phyloP scores from a whole-genome alignment of 37 sponge, comb jelly and placozoan species.

The Eunapius fragilis region DNA sequence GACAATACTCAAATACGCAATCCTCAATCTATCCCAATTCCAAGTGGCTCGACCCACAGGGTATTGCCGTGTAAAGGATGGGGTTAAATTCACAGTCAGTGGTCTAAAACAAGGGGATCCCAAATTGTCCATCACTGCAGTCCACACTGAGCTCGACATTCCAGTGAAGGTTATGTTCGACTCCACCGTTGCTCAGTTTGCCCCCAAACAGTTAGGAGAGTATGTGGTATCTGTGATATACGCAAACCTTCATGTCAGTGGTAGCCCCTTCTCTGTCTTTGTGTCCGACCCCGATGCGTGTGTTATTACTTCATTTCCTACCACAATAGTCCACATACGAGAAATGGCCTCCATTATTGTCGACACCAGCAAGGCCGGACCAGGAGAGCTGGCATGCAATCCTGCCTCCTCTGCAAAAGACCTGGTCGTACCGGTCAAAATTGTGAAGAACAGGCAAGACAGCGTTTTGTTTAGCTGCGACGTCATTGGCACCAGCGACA shows the following conservation, averaged over 20 bases:
- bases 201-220: slow-evolving; percentile 66
- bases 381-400: slow-evolving; percentile 43
- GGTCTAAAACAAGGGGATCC: slow-evolving; percentile 39
- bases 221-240: slow-evolving; percentile 62
- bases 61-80: slow-evolving; percentile 40
- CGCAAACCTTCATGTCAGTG: slow-evolving; percentile 53
- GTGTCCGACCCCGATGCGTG: slow-evolving; percentile 68
- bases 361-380: slow-evolving; percentile 53
- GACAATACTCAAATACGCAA: slow-evolving; percentile 32
- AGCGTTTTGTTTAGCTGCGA: slow-evolving; percentile 10
- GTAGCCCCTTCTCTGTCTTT: slow-evolving; percentile 73
- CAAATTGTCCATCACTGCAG: slow-evolving; percentile 40
- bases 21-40: slow-evolving; percentile 49
- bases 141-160: slow-evolving; percentile 58
- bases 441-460: background rate
- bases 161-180: slow-evolving; percentile 53
- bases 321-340: slow-evolving; percentile 29
- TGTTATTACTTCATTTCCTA: slow-evolving; percentile 25
- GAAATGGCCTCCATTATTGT: slow-evolving; percentile 31
- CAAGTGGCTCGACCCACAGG: slow-evolving; percentile 47
- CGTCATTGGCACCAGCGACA: slow-evolving; percentile 19
- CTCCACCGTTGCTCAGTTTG: slow-evolving; percentile 35
- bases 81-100: slow-evolving; percentile 71
- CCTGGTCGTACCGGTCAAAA: slow-evolving; percentile 1
- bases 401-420: slow-evolving; percentile 40